A percentile compares a stretch with the other conserved stretches of the same genome.
These are phyloP conservation scores for Phytoseiulus persimilis DNA, from an alignment of 2,888 invertebrate species.

Conservation along the genomic window DNA sequence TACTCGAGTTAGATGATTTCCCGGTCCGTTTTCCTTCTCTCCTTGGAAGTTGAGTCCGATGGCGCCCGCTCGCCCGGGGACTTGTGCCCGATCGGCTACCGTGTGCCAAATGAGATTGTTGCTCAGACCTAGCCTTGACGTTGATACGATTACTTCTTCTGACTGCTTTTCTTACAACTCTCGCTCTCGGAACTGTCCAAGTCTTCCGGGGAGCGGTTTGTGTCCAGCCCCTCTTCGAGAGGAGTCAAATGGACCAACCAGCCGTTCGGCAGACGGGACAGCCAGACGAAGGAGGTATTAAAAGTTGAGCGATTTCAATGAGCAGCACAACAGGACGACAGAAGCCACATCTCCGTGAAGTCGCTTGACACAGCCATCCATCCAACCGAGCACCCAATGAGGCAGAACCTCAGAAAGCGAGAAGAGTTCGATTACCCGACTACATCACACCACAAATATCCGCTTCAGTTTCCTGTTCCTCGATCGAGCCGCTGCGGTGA, in stretches of 20 bases:
- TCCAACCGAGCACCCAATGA: neutral
- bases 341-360: neutral
- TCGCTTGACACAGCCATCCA: neutral
- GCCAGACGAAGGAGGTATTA: neutral
- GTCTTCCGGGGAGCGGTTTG: neutral
- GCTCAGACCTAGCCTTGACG: neutral
- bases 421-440: neutral
- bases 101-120: neutral
- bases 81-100: neutral
- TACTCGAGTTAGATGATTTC: too few relatives aligned
- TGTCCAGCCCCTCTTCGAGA: neutral
- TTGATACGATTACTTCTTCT: neutral
- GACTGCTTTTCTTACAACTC: neutral
- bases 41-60: neutral
- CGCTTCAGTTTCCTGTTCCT: neutral
- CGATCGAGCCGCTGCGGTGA: neutral
- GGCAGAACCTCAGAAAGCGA: neutral
- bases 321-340: neutral
- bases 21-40: too few relatives aligned
- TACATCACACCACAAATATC: neutral
- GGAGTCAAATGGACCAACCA: neutral
- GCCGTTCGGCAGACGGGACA: neutral
- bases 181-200: neutral
- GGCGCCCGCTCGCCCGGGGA: neutral
- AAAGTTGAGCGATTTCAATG: neutral